Base-by-base conservation (phyloP, 1,140 invertebrate genomes). In the Cydia splendana region DNA sequence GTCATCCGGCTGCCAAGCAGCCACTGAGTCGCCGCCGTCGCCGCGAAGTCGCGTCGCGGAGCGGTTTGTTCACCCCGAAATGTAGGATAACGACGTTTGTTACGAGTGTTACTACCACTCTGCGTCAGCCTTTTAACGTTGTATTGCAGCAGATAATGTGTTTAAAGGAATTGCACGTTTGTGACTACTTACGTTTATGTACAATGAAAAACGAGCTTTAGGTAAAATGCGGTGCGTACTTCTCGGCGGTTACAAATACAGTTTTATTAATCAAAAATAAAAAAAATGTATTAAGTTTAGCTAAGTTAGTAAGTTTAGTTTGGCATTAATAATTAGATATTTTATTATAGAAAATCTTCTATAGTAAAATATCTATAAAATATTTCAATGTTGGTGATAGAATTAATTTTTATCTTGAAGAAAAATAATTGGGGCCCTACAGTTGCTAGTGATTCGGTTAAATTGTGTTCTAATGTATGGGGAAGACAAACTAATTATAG, bases 1-100 rank as follows among this genome's bases (percentile, higher is more conserved):
- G 86, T 85, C 82, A 88, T 82, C 81, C 84, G 79, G 75, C 84
- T 71, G 79, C 80, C 85, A 82, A 80, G 82, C 80, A 81, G 85
- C 77, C 87, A 83, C 84, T 81, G 69, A 67, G 76, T 73, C 87
- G 87, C 79, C 87, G 87, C 79, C 80, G 77, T 74, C 82, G 84
- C 80, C 74, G 76, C 84, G 77, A 77, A 86, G 67, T 71, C 67
- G 12, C 67, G 67, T 71, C 67, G 65, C 65, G 65, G 13, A 30
- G 28, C 30, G 67, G 91, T 91, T 87, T 91, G 86, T 90, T 83
- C 88, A 91, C 87, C 88, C 85, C 85, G 75, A 87, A 88, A 89
- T 89, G 80, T 91, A 87, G 88, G 84, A 91, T 92, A 90, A 92
- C 87, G 89, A 91, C 85, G 74, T 88, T 89, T 86, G 84, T 88